These are phyloP conservation scores for Silurus asotus DNA, from an alignment of 2,113 vertebrate species.

Conservation along the genomic window DNA sequence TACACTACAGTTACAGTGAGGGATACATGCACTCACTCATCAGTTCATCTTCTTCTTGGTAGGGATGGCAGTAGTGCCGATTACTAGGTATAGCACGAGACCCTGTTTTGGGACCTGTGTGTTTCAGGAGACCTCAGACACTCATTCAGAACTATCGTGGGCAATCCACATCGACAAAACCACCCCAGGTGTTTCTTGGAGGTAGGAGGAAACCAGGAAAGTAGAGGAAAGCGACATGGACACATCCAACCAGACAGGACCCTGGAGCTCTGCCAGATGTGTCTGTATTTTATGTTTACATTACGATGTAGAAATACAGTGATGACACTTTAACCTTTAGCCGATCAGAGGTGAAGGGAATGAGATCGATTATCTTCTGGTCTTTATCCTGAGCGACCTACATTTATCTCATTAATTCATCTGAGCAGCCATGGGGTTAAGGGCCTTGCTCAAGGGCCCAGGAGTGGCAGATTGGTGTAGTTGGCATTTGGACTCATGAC, in stretches of 20 bases:
- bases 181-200: neutral
- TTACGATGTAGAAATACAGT: neutral
- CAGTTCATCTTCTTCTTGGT: neutral
- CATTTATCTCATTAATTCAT: too few species aligned
- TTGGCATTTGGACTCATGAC: too few species aligned
- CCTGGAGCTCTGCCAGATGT: neutral
- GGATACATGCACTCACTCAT: neutral
- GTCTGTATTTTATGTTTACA: neutral
- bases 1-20: neutral
- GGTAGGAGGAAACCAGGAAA: neutral
- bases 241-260: neutral
- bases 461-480: too few species aligned
- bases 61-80: too few species aligned
- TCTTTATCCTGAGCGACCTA: too few species aligned
- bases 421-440: too few species aligned
- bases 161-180: neutral
- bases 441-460: too few species aligned
- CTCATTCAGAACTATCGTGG: neutral
- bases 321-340: too few species aligned
- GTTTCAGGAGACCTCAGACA: neutral
- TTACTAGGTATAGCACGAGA: neutral
- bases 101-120: neutral
- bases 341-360: too few species aligned
- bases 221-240: neutral
- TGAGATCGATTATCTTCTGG: too few species aligned